Evolutionary conservation across 2,888 invertebrate genomes (phyloP).

Genomic region (Rotaria magnacalcarata): DNA sequence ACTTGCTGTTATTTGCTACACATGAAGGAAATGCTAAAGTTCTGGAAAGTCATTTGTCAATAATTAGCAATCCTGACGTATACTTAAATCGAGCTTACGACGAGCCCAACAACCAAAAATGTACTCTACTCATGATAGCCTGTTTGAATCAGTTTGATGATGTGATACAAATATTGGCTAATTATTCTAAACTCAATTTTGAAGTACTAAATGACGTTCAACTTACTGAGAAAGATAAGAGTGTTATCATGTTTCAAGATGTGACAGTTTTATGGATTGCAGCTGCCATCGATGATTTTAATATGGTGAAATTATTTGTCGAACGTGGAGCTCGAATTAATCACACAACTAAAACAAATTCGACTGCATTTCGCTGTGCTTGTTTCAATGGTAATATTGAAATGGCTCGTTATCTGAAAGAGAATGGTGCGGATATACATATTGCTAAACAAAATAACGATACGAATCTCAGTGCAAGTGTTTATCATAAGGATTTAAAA

Average conservation of each 20-base stretch:
- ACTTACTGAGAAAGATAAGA: conserved; percentile 65
- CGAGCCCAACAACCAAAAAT: too few species aligned
- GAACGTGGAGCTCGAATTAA: conserved; percentile 79
- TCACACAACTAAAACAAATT: conserved; percentile 66
- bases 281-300: conserved; percentile 85
- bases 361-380: conserved; percentile 58
- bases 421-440: conserved; percentile 88
- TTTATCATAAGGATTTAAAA: conserved; percentile 94
- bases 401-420: conserved; percentile 78
- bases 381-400: conserved; percentile 59
- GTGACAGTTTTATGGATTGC: conserved; percentile 96
- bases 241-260: conserved; percentile 65
- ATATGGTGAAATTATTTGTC: conserved; percentile 77
- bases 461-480: conserved; percentile 95
- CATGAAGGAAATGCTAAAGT: too few species aligned
- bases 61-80: too few species aligned
- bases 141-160: too few species aligned
- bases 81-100: too few species aligned
- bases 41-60: too few species aligned
- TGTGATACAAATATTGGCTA: too few species aligned
- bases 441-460: conserved; percentile 80
- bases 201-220: too few species aligned
- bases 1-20: too few species aligned
- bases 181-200: too few species aligned
- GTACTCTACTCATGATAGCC: too few species aligned